Base-by-base conservation (phyloP, 2,888 invertebrate species). In the Lycaena phlaeas region DNA sequence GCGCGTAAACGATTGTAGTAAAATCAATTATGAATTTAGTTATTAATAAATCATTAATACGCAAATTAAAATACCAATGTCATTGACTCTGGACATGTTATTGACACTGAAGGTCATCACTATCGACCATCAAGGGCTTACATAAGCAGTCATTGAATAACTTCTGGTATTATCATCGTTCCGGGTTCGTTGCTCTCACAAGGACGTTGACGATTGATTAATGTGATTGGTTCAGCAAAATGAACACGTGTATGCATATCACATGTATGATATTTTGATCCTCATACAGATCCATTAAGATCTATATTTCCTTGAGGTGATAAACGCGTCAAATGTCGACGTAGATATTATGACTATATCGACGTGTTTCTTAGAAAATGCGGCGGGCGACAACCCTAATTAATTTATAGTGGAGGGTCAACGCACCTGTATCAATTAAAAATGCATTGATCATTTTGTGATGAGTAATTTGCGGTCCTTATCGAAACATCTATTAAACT, bases 171-270 rank as follows among this genome's bases (percentile, higher is more conserved):
- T 68, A 69, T 67, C 63, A 51, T 45, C 65, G 61, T 78, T 78
- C 82, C 79, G 78, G 79, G 79, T 75, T 75, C 64, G 68, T 65
- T 59, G 72, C 38, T 53, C 74, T 58, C 51, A 57, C 81, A 82
- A 81, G 82, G 79, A 73, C 79, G 75, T 67, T 59, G 49, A 52
- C 45, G 57, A 57, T 58, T 61, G 48, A 48, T 41, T 46, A 46
- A 52, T 50, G 45, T 43, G 45, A 46, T 53, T 44, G 45, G 44
- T 46, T 52, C 46, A 48, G 44, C 44, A 44, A 41, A 47, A 42
- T 38, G 38, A 49, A 39, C 58, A 58, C 56, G 56, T 56, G 53
- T 45, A 51, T 44, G 41, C 29, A 29, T 31, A 26, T 31, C 39
- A 12, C 1, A 1, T 12, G 12, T 18, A 22, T 12, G 12, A 11